Percentiles rank a stretch among this genome's conserved stretches.
phyloP scores from a whole-genome alignment of 2,888 invertebrate genomes.

The Orgyia antiqua region DNA sequence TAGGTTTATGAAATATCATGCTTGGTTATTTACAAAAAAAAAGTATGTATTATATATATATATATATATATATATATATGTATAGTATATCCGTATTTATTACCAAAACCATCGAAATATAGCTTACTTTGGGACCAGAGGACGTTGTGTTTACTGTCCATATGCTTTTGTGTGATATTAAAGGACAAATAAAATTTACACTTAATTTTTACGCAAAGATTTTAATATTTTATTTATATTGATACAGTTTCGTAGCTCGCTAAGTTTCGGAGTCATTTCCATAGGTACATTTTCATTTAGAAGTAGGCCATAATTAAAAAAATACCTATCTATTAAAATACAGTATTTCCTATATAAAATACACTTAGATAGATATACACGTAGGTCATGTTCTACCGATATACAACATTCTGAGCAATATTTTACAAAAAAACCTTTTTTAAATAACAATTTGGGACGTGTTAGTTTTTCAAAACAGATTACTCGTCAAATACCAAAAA shows the following conservation, averaged over 20 bases:
- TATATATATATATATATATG: no score
- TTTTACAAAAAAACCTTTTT: conserved; percentile 15
- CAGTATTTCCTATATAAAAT: conserved; percentile 52
- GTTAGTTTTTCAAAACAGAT: no score
- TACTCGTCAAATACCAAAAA: no score
- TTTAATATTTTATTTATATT: conserved; percentile 40
- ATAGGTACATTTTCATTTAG: conserved; percentile 34
- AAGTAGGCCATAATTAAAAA: conserved; percentile 40
- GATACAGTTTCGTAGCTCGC: conserved; percentile 47
- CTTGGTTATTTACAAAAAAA: no score
- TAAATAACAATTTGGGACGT: conserved; percentile 11
- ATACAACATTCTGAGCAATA: conserved; percentile 33
- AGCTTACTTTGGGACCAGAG: no score
- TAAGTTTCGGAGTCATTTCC: conserved; percentile 39
- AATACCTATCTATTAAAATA: conserved; percentile 50
- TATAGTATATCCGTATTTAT: no score
- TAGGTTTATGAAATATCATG: no score
- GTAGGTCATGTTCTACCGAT: conserved; percentile 23
- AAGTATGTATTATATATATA: no score
- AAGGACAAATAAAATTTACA: no score
- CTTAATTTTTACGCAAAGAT: conserved; percentile 38
- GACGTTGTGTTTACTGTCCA: no score
- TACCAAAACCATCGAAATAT: no score
- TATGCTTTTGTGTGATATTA: no score
- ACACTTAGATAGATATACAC: conserved; percentile 28